These are phyloP conservation scores for Charadrius vociferus DNA, from an alignment of 2,113 vertebrate species.

Conservation along the genomic window DNA sequence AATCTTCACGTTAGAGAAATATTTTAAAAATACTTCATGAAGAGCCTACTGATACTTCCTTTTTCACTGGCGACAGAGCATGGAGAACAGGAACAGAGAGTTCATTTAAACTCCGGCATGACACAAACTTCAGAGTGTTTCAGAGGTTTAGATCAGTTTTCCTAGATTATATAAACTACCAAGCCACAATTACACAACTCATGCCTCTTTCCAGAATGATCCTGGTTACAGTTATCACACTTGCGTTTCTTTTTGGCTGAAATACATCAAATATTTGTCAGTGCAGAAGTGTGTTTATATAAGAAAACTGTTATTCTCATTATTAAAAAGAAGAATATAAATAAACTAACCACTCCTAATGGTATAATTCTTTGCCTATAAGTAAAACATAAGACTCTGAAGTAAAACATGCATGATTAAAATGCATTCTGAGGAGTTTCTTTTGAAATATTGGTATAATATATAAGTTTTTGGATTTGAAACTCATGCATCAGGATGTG, in stretches of 20 bases:
- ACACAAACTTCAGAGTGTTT: neutral
- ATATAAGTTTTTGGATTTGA: neutral
- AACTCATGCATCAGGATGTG: neutral
- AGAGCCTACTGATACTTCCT: neutral
- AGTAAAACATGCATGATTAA: neutral
- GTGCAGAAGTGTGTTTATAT: neutral
- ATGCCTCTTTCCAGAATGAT: neutral
- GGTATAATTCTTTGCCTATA: neutral
- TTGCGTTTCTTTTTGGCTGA: neutral
- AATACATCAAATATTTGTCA: neutral
- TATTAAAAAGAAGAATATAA: neutral
- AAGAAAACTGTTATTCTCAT: neutral
- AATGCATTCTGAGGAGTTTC: neutral
- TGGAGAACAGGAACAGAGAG: neutral
- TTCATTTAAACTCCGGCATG: neutral
- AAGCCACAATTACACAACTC: neutral
- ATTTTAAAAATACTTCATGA: neutral
- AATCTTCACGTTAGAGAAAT: neutral
- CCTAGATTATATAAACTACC: neutral
- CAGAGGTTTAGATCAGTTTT: neutral
- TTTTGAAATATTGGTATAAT: neutral
- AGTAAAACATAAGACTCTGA: neutral
- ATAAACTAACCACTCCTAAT: neutral
- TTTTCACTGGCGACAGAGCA: neutral
- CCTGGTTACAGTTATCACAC: neutral